Evolutionary conservation across 1,140 invertebrate genomes (phyloP), one percentile per base, ranked within the genome.

Genomic region (Leptonema lineaticorne): DNA sequence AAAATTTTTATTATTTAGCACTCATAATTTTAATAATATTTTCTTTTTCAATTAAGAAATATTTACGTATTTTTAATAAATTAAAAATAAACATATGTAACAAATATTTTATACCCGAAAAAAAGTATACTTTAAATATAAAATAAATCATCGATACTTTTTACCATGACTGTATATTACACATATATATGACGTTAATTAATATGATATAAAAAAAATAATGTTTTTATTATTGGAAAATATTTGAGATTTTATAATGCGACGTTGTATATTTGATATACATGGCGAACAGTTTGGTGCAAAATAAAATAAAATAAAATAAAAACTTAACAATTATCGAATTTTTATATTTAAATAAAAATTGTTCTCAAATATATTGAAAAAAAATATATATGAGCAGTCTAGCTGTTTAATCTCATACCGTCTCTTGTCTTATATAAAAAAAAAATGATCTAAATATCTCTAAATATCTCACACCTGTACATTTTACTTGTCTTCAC

Each of bases 401-500:
- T 64, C 62, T 64, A 64, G 62, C 62, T 64, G 62, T 64, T 64
- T 26, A 28, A 33, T 29, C 33, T 64, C 62, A 64, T 64, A 64
- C 62, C 45, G 62, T 64, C 45, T 64, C 62, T 64, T 64, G 30
- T 64, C 62, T 64, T 50, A 50, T 29, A 45, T 20, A 62, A 45
- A n/a, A n/a, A n/a, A n/a, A n/a, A n/a, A 41, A 41, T 9, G 50
- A 53, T 53, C 50, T 53, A 53, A n/a, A 64, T 28, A 2, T 64
- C 46, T 59, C 28, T 59, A 53, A 53, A 53, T 64, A 24, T 64
- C 41, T 46, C 59, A 62, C 62, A 64, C 62, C 62, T 64, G 62
- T 64, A 64, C 45, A 64, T 64, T 59, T 33, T 64, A 64, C 62
- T 64, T 64, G 45, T 64, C 62, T 64, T 64, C 62, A 50, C 62